A percentile compares a stretch with the other conserved stretches of the same genome.
Evolutionary conservation across 2,797 vertebrate species (phyloP).

Genomic region (Diglossa cyanea): DNA sequence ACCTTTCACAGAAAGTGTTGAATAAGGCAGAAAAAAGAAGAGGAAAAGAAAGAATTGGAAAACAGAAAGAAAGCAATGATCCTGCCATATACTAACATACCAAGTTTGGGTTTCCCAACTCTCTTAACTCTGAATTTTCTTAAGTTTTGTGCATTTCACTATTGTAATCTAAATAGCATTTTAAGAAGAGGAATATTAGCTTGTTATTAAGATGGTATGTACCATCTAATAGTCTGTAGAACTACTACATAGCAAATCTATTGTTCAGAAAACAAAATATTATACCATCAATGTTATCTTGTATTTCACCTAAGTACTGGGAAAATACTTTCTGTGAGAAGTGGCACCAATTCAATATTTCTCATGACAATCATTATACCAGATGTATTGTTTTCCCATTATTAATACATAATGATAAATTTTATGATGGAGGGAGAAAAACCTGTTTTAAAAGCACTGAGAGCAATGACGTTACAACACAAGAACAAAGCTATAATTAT

Average conservation of each 20-base stretch:
- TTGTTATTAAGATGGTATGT: background rate
- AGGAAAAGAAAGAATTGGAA: background rate
- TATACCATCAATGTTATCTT: background rate
- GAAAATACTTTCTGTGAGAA: background rate
- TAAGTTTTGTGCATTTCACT: background rate
- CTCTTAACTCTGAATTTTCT: background rate
- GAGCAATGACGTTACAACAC: background rate
- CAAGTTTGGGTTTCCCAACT: background rate
- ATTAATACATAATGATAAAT: background rate
- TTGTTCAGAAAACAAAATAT: background rate
- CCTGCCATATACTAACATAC: background rate
- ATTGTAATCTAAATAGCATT: background rate
- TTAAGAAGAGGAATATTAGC: background rate
- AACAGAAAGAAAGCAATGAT: background rate
- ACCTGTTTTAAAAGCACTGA: background rate
- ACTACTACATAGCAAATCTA: background rate
- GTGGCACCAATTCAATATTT: background rate
- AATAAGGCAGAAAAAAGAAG: background rate
- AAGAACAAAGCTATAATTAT: background rate
- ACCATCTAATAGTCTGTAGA: background rate
- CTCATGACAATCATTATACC: background rate
- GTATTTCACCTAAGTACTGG: background rate
- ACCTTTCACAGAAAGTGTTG: background rate
- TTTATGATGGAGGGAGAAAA: background rate
- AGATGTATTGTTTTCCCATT: background rate